Conservation (phyloP, 1,140 invertebrate species). For the Zaprionus inermis region DNA sequence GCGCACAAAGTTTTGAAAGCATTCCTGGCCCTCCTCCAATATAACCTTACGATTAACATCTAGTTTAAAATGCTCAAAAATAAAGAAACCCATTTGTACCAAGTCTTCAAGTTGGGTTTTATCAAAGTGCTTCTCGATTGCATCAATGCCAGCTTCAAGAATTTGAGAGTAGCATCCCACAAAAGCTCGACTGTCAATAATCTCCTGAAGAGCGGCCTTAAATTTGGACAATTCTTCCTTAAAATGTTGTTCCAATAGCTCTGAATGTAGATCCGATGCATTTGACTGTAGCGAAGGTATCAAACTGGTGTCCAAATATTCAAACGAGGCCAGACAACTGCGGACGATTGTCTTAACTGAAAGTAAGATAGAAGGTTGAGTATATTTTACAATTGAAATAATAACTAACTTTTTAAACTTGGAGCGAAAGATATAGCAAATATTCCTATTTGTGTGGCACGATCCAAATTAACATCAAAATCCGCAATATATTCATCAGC, state of each 20-base stretch:
- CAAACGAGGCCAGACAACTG: conserved; percentile 78
- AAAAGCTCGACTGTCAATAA: conserved; percentile 70
- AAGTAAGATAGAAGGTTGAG: not conserved
- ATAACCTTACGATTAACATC: conserved; percentile 57
- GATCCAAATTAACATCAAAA: conserved; percentile 82
- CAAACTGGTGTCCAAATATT: conserved; percentile 74
- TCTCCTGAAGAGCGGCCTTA: conserved; percentile 68
- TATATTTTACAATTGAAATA: not conserved
- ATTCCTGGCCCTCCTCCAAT: conserved; percentile 39
- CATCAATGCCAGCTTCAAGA: conserved; percentile 46
- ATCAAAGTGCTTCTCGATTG: conserved; percentile 54
- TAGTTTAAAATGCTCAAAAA: conserved; percentile 74
- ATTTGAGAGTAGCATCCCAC: conserved; percentile 64
- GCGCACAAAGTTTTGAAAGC: conserved; percentile 59
- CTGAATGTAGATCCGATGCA: conserved; percentile 60
- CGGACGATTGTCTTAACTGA: conserved; percentile 75
- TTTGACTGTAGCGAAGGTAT: conserved; percentile 72
- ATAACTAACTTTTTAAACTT: conserved; percentile 61
- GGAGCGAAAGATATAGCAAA: conserved; percentile 74
- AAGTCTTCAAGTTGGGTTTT: conserved; percentile 61
- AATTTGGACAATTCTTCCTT: conserved; percentile 75
- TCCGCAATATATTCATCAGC: conserved; percentile 79
- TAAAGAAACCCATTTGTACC: conserved; percentile 58
- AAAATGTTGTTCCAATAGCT: conserved; percentile 77
- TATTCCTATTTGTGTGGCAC: conserved; percentile 75